Evolutionary conservation across 1,140 invertebrate species (phyloP).

Genomic region (Cylas formicarius): DNA sequence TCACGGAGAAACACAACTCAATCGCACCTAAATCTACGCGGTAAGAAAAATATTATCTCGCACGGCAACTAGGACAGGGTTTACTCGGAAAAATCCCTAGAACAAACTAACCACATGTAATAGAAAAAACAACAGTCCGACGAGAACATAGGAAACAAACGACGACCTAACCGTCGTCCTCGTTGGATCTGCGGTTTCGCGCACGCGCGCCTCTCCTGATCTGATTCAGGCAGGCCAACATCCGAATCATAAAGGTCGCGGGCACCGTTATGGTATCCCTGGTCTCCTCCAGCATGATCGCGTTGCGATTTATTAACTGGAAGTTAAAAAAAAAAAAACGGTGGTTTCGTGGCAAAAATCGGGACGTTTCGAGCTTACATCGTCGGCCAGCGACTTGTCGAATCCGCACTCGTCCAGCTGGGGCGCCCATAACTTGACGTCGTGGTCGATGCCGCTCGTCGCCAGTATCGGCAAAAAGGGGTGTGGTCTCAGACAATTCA

Average conservation of each 20-base stretch:
- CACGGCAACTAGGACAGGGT: too few relatives aligned
- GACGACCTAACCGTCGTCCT: slow-evolving; percentile 19
- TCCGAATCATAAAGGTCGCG: slow-evolving; percentile 80
- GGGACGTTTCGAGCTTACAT: slow-evolving; percentile 49
- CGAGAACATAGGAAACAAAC: too few relatives aligned
- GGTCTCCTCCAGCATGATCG: slow-evolving; percentile 82
- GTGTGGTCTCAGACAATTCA: slow-evolving; percentile 83
- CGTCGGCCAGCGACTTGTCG: slow-evolving; percentile 58
- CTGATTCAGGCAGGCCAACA: slow-evolving; percentile 74
- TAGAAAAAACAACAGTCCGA: too few relatives aligned
- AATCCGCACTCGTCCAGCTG: slow-evolving; percentile 53
- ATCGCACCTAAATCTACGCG: too few relatives aligned
- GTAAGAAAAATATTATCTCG: too few relatives aligned
- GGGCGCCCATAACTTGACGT: slow-evolving; percentile 82
- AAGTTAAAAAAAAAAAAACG: slow-evolving; percentile 32
- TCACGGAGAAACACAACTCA: too few relatives aligned
- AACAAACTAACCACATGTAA: too few relatives aligned
- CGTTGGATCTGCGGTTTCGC: slow-evolving; percentile 11
- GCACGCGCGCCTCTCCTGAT: slow-evolving; percentile 50
- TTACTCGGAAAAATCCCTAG: too few relatives aligned
- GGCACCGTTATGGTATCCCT: slow-evolving; percentile 85
- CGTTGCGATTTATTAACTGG: slow-evolving; percentile 75
- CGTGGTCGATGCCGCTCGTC: slow-evolving; percentile 85
- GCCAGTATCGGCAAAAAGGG: slow-evolving; percentile 73
- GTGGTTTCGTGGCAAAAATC: slow-evolving; percentile 3